Evolutionary conservation across 2,113 vertebrate species (phyloP), one percentile per base, ranked within the genome.

Genomic region (Hypomesus transpacificus): DNA sequence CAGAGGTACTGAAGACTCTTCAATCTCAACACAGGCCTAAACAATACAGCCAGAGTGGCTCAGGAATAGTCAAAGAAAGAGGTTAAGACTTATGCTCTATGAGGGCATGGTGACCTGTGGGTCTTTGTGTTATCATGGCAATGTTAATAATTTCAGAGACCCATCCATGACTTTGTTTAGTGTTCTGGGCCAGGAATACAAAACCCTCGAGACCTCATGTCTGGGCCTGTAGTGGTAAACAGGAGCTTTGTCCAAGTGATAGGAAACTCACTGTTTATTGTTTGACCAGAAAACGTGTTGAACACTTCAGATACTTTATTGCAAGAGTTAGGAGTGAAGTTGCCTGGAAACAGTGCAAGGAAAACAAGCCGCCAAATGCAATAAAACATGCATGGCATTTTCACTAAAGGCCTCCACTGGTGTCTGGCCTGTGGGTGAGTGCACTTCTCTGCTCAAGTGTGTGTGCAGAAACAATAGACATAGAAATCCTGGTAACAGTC

Each of bases 1-100:
- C 95, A 94, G 71, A 94, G 92, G 94, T 96, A 75, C 22, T 59
- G 1, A 0, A 20, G 57, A 11, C n/a, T 59, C n/a, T 21, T 21
- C n/a, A 14, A 13, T 21, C 21, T 20, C 17, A 1, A 59, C n/a
- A 59, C 9, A 60, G 58, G 24, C 22, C 8, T 24, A 11, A 4
- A 28, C 59, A 14, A 61, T 0, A 26, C 59, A 14, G 20, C 14
- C 14, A 63, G 26, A 39, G 14, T 39, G 6, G 17, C 14, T 34
- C 31, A 34, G 17, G 7, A 18, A 14, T 31, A 21, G 17, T 63
- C 28, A 63, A 14, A 31, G 60, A 31, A 60, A 22, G 26, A 62
- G 21, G 39, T 13, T 46, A 46, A 46, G 39, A 46, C 39, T 46
- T 11, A 13, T 46, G 39, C 39, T 61, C 22, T 61, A 26, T 8